Percentiles rank a stretch among this genome's conserved stretches.
Evolutionary conservation across 1,140 invertebrate species (phyloP).

Genomic region (Polyergus mexicanus): DNA sequence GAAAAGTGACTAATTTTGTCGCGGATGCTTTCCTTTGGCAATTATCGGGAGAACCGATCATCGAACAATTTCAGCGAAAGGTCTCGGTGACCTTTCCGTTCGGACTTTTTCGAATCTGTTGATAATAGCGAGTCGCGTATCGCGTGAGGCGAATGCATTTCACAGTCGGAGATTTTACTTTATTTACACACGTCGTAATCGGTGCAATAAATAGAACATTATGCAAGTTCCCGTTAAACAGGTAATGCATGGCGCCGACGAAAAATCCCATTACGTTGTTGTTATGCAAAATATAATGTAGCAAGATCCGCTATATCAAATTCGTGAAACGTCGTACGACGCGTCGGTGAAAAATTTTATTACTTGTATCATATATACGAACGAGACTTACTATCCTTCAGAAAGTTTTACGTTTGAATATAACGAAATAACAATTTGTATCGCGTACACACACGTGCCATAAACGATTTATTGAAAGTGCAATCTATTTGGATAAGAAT

Average conservation of each 20-base stretch:
- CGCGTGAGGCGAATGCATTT: background rate
- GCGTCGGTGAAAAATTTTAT: slow-evolving; percentile 3
- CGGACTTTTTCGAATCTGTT: slow-evolving; percentile 8
- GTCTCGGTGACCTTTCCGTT: slow-evolving; percentile 42
- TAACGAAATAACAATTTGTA: background rate
- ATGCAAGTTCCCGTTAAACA: slow-evolving; percentile 43
- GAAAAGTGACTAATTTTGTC: background rate
- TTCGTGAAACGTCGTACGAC: slow-evolving; percentile 24
- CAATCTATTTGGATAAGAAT: no score
- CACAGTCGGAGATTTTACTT: slow-evolving; percentile 21
- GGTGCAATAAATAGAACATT: slow-evolving; percentile 52
- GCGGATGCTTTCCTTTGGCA: slow-evolving; percentile 7
- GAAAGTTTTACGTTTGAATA: background rate
- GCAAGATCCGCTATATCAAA: slow-evolving; percentile 12
- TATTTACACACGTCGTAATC: slow-evolving; percentile 46
- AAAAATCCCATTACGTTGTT: slow-evolving; percentile 45
- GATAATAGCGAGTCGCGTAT: slow-evolving; percentile 2
- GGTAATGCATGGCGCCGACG: background rate
- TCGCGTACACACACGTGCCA: background rate
- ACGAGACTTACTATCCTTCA: slow-evolving; percentile 6
- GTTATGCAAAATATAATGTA: background rate
- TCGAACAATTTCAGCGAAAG: slow-evolving; percentile 33
- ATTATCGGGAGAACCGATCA: background rate
- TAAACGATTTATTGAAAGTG: no score
- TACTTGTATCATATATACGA: background rate